These are phyloP conservation scores for Bugulina stolonifera DNA, from an alignment of 2,888 invertebrate species.

Conservation along the genomic window DNA sequence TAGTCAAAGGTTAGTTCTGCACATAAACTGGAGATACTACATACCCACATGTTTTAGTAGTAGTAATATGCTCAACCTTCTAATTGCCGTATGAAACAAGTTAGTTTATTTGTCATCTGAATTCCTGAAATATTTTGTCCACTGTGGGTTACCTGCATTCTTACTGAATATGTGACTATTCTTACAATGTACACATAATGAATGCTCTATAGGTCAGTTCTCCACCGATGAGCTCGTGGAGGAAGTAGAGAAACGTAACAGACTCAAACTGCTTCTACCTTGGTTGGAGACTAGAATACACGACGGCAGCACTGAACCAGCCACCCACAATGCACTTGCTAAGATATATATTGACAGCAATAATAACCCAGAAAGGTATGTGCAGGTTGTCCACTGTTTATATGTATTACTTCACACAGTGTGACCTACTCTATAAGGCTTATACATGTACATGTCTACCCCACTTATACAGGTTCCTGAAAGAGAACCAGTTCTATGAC, in stretches of 20 bases:
- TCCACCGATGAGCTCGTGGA: slow-evolving; percentile 97
- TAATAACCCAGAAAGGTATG: slow-evolving; percentile 89
- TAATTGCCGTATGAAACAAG: too few species aligned
- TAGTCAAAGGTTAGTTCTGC: slow-evolving; percentile 63
- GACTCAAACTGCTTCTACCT: slow-evolving; percentile 85
- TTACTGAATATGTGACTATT: too few species aligned
- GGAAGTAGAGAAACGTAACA: slow-evolving; percentile 63
- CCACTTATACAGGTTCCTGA: slow-evolving; percentile 45
- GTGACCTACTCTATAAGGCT: too few species aligned
- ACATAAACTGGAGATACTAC: too few species aligned
- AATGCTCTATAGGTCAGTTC: slow-evolving; percentile 64
- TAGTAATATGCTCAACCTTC: too few species aligned
- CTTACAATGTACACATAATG: too few species aligned
- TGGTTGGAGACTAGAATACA: slow-evolving; percentile 97
- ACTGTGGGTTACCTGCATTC: too few species aligned
- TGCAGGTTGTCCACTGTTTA: not conserved
- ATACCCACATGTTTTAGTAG: too few species aligned
- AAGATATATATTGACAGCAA: slow-evolving; percentile 99
- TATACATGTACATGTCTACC: too few species aligned
- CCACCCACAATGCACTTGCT: slow-evolving; percentile 97
- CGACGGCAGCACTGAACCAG: slow-evolving; percentile 92
- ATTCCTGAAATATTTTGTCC: too few species aligned
- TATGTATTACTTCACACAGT: too few species aligned
- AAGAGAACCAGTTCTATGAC: slow-evolving; percentile 80
- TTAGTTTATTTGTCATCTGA: too few species aligned